phyloP scores from a whole-genome alignment of 1,140 invertebrate genomes.

The Drosophila athabasca region DNA sequence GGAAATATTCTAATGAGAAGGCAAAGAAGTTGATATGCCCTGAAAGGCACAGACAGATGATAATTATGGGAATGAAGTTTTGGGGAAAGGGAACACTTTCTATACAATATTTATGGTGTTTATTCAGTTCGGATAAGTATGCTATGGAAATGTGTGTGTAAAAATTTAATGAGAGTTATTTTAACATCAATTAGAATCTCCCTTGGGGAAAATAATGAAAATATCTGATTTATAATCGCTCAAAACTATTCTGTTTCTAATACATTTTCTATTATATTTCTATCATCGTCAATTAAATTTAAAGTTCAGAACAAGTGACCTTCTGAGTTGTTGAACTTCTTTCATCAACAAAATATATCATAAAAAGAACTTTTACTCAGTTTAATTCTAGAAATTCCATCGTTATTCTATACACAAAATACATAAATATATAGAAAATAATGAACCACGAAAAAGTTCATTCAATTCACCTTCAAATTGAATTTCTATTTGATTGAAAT shows the following conservation, averaged over 20 bases:
- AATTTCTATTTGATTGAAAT: constrained; percentile 41
- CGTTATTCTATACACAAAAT: too few species aligned
- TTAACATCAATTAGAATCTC: too few species aligned
- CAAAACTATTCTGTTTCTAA: too few species aligned
- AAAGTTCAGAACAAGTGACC: neutral
- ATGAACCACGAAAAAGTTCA: constrained; percentile 1
- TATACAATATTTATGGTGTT: too few species aligned
- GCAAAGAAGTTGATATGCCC: constrained; percentile 36
- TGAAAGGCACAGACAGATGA: constrained; percentile 36
- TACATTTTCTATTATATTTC: too few species aligned
- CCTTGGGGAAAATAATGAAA: too few species aligned
- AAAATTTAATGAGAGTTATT: too few species aligned
- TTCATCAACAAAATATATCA: neutral
- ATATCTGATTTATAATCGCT: too few species aligned
- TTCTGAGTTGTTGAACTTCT: constrained; percentile 7
- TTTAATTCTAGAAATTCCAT: too few species aligned
- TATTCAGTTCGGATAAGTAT: constrained; percentile 37
- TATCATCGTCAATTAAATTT: too few species aligned
- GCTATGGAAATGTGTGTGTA: constrained; percentile 17
- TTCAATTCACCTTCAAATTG: constrained; percentile 30
- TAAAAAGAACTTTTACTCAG: neutral
- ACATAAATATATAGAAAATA: too few species aligned
- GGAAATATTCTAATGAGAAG: neutral
- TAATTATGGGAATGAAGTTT: constrained; percentile 14
- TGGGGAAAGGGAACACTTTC: too few species aligned